phyloP scores from a whole-genome alignment of 2,797 vertebrate genomes.

The Aselliscus stoliczkanus region DNA sequence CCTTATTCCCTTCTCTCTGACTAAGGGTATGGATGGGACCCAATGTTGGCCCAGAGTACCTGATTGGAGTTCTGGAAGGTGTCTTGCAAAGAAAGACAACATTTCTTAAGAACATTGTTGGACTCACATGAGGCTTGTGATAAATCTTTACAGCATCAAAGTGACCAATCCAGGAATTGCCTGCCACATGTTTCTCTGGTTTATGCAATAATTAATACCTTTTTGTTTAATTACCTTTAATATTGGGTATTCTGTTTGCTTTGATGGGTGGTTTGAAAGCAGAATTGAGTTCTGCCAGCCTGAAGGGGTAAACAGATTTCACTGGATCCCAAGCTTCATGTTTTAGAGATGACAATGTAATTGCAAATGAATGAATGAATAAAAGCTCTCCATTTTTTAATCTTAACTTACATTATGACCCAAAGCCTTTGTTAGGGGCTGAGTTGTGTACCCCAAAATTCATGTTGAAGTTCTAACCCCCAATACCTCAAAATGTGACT shows the following conservation, averaged over 20 bases:
- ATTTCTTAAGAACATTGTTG: neutral
- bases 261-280: neutral
- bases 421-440: neutral
- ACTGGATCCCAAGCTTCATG: neutral
- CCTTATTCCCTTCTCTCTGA: neutral
- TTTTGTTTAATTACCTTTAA: neutral
- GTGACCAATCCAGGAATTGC: neutral
- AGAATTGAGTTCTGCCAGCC: neutral
- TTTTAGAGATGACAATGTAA: neutral
- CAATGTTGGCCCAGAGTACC: neutral
- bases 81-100: neutral
- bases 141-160: neutral
- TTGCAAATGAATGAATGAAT: neutral
- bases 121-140: neutral
- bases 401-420: neutral
- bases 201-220: neutral
- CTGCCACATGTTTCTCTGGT: neutral
- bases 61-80: neutral
- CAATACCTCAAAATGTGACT: neutral
- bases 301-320: neutral
- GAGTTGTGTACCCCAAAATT: neutral
- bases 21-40: neutral
- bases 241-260: neutral
- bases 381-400: neutral
- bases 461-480: neutral